Conservation (phyloP, 1,140 invertebrate species). For the Drosophila ogumai region DNA sequence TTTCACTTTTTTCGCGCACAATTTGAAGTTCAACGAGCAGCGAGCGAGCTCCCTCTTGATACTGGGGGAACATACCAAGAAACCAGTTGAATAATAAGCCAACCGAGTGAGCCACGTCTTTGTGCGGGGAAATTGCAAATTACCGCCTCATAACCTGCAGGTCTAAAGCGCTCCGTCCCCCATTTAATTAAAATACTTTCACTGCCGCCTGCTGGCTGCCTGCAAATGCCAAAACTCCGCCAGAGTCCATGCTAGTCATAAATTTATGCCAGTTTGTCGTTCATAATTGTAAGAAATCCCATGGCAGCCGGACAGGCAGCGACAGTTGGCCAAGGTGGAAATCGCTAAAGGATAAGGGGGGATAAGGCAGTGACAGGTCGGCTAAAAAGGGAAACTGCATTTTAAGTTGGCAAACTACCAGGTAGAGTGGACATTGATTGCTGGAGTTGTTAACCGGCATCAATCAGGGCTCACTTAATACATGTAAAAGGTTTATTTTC, state of each 20-base stretch:
- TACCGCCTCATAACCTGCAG: constrained; percentile 71
- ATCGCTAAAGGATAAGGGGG: constrained; percentile 3
- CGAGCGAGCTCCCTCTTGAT: background rate
- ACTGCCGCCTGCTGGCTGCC: constrained; percentile 56
- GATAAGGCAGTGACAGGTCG: constrained; percentile 9
- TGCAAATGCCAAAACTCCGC: constrained; percentile 43
- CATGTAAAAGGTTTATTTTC: background rate
- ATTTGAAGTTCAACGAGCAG: constrained; percentile 76
- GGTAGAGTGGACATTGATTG: constrained; percentile 17
- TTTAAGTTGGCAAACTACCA: constrained; percentile 6
- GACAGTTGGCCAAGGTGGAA: constrained; percentile 39
- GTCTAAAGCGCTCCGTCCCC: constrained; percentile 35
- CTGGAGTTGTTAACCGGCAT: constrained; percentile 1
- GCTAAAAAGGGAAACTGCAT: constrained; percentile 3
- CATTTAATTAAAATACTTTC: constrained; percentile 80
- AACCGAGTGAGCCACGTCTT: constrained; percentile 53
- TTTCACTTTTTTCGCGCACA: constrained; percentile 75
- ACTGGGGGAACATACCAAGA: constrained; percentile 53
- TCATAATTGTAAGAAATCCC: constrained; percentile 67
- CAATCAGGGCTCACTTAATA: constrained; percentile 10
- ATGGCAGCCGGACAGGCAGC: constrained; percentile 21
- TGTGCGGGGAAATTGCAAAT: constrained; percentile 74
- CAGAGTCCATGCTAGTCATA: constrained; percentile 28
- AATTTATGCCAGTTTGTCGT: constrained; percentile 51
- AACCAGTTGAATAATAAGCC: constrained; percentile 76